A percentile compares a stretch with the other conserved stretches of the same genome.
Evolutionary conservation across 2,888 invertebrate species (phyloP).

Genomic region (Eudemis profundana): DNA sequence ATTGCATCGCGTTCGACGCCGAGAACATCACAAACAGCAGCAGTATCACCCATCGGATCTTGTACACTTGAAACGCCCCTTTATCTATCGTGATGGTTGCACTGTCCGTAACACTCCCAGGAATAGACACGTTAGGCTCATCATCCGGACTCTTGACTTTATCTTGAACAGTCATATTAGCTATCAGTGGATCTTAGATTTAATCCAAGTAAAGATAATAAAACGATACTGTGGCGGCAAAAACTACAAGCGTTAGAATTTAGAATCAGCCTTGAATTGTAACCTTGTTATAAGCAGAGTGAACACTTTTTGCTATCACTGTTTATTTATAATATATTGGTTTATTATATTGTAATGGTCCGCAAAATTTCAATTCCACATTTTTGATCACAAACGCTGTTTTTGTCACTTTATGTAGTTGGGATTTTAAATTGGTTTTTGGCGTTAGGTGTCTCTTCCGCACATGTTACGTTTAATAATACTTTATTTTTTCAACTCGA

Average conservation of each 20-base stretch:
- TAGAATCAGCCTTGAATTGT: slow-evolving; percentile 26
- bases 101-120: slow-evolving; percentile 67
- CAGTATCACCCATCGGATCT: slow-evolving; percentile 92
- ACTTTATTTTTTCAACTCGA: neutral
- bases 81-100: slow-evolving; percentile 44
- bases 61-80: slow-evolving; percentile 85
- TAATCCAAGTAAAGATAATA: slow-evolving; percentile 19
- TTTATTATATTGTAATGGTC: slow-evolving; percentile 24
- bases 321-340: slow-evolving; percentile 28
- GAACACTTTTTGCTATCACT: slow-evolving; percentile 30
- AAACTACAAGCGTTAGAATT: slow-evolving; percentile 8
- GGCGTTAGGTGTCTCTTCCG: slow-evolving; percentile 24
- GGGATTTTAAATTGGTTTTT: slow-evolving; percentile 16
- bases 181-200: neutral
- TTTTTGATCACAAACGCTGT: slow-evolving; percentile 12
- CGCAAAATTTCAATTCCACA: slow-evolving; percentile 13
- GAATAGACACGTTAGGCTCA: slow-evolving; percentile 53
- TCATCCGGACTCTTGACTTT: slow-evolving; percentile 40
- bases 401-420: slow-evolving; percentile 18
- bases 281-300: slow-evolving; percentile 10
- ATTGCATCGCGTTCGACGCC: slow-evolving; percentile 96
- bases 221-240: too few relatives aligned
- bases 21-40: slow-evolving; percentile 94
- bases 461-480: neutral
- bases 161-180: slow-evolving; percentile 29